Evolutionary conservation across 2,113 vertebrate genomes (phyloP), one percentile per base, ranked within the genome.

Genomic region (Callaeas wilsoni): DNA sequence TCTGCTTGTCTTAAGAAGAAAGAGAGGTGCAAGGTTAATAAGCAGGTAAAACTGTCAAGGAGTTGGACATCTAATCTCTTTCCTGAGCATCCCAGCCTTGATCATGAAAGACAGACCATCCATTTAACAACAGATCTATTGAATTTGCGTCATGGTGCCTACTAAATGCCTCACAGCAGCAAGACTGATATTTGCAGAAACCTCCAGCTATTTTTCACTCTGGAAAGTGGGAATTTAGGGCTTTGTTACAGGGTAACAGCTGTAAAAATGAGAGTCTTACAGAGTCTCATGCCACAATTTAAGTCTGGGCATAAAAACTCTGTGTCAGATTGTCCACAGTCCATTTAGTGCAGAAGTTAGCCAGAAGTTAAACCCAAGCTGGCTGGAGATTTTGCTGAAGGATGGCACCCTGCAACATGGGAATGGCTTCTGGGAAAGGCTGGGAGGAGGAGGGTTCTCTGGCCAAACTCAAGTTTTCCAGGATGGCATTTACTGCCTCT

Each of bases 371-470:
- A 84, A 64, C 17, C 23, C 16, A 12, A 32, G 10, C 15, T 49
- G 32, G 17, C 14, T 70, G 39, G 47, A 59, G 20, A 70, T 63
- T 29, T 46, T 75, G 20, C 65, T 71, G 60, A 93, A 60, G 44
- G 60, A 79, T 3, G 4, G 49, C 41, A 78, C 30, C 16, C 13
- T 78, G 62, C 33, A 68, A 78, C 8, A 49, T 5, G 8, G 13
- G 57, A 75, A 88, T 9, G 41, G 20, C 35, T 69, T 35, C 50
- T 49, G 62, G 27, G 23, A 63, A 78, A 71, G 69, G 42, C 46
- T 0, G 0, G 35, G 32, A 83, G 57, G 22, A 77, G 35, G 42
- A 60, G 0, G 0, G 20, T 21, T 53, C 27, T 60, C 27, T 73
- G 77, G 30, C 39, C 30, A 55, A 3, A 4, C 2, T 59, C 13